Conservation (phyloP, 1,140 invertebrate species). For the Drosophila sturtevanti region DNA sequence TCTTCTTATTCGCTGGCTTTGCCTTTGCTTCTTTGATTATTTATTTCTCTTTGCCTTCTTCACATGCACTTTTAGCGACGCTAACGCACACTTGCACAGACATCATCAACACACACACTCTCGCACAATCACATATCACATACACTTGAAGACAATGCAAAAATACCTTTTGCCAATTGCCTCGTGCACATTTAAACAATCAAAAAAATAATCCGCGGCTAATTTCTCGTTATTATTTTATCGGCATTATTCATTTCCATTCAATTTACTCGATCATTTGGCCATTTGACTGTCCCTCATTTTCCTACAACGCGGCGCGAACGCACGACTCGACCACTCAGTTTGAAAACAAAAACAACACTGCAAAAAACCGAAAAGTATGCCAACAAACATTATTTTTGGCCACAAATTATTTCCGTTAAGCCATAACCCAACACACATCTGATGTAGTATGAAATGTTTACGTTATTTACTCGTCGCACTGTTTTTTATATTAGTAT, state of each 20-base stretch:
- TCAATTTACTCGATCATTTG: background rate
- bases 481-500: no score
- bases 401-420: no score
- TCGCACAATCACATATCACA: background rate
- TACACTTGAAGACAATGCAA: slow-evolving; percentile 3
- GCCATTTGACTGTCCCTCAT: background rate
- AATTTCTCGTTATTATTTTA: background rate
- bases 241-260: background rate
- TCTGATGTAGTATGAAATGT: no score
- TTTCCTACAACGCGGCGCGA: background rate
- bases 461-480: no score
- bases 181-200: background rate
- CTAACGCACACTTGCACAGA: slow-evolving; percentile 4
- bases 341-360: background rate
- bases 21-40: background rate
- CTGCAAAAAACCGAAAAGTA: no score
- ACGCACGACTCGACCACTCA: background rate
- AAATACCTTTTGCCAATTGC: background rate
- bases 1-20: background rate
- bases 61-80: slow-evolving; percentile 20
- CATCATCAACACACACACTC: slow-evolving; percentile 1
- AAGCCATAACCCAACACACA: no score
- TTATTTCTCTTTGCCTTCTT: slow-evolving; percentile 8
- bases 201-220: background rate
- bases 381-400: no score